These are phyloP conservation scores for Typhlichthys eigenmanni DNA, from an alignment of 2,797 vertebrate genomes.

Conservation along the genomic window DNA sequence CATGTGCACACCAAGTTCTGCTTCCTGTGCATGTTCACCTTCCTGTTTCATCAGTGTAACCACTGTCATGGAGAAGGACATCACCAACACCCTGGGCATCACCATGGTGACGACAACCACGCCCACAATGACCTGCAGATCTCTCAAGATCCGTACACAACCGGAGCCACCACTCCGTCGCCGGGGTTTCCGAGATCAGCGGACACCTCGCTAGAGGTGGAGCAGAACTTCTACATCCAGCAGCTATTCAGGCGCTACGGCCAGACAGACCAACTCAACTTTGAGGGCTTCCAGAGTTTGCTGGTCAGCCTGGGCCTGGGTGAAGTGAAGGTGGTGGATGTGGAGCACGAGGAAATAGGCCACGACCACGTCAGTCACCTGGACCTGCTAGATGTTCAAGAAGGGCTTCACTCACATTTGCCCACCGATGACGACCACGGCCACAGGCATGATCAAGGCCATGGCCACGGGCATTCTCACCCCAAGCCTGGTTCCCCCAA, in stretches of 20 bases:
- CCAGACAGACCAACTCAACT: constrained; percentile 87
- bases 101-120: constrained; percentile 51
- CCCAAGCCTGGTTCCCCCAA: constrained; percentile 32
- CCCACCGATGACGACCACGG: constrained; percentile 38
- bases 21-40: constrained; percentile 95
- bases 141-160: constrained; percentile 79
- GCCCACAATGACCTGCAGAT: constrained; percentile 84
- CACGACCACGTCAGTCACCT: constrained; percentile 95
- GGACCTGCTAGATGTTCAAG: constrained; percentile 87
- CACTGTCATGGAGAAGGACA: constrained; percentile 85
- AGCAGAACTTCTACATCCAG: constrained; percentile 92
- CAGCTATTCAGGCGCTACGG: constrained; percentile 91
- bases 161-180: constrained; percentile 42
- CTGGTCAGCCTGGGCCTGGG: constrained; percentile 91
- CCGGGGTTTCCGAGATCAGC: constrained; percentile 52
- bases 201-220: constrained; percentile 80
- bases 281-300: constrained; percentile 90
- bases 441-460: not conserved
- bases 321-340: constrained; percentile 86
- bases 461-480: constrained; percentile 40
- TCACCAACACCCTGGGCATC: constrained; percentile 66
- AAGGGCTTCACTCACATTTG: constrained; percentile 84
- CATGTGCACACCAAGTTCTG: constrained; percentile 94
- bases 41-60: constrained; percentile 91
- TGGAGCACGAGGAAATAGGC: constrained; percentile 90